Percentiles rank a stretch among this genome's conserved stretches.
These are phyloP conservation scores for Oscheius sp. DNA, from an alignment of 2,888 invertebrate genomes.

Conservation along the genomic window DNA sequence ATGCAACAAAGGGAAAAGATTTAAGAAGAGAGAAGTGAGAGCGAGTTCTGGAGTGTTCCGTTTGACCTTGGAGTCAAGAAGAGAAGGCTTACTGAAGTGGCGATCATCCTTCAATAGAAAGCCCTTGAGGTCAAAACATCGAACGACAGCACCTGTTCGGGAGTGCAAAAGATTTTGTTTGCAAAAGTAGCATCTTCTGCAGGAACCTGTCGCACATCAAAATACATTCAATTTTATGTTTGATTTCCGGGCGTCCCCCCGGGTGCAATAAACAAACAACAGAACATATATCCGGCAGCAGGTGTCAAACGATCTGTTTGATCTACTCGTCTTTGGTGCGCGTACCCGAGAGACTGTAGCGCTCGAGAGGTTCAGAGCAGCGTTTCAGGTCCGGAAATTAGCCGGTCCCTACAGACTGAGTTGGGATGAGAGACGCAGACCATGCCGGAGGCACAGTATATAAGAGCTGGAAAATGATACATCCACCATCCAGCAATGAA, in stretches of 20 bases:
- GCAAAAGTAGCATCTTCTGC: constrained; percentile 1
- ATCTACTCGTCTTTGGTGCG: constrained; percentile 32
- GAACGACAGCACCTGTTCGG: no score
- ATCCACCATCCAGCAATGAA: constrained; percentile 23
- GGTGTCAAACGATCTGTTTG: constrained; percentile 37
- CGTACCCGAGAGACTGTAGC: constrained; percentile 25
- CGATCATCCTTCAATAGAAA: no score
- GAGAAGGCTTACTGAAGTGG: not conserved
- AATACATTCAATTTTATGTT: constrained; percentile 24
- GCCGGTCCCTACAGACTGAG: constrained; percentile 19
- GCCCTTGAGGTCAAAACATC: no score
- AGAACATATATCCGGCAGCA: constrained; percentile 33
- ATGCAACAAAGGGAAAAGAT: not conserved
- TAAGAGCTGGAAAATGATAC: constrained; percentile 16
- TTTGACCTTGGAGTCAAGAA: not conserved
- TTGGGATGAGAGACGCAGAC: constrained; percentile 25
- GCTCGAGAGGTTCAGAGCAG: constrained; percentile 18
- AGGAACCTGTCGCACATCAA: constrained; percentile 23
- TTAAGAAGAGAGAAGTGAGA: not conserved
- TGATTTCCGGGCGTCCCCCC: constrained; percentile 31
- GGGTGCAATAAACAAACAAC: constrained; percentile 34
- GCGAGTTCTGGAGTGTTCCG: constrained; percentile 4
- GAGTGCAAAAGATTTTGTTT: no score
- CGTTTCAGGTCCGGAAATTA: constrained; percentile 21
- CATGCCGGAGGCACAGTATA: constrained; percentile 29